A percentile compares a stretch with the other conserved stretches of the same genome.
phyloP scores from a whole-genome alignment of 1,140 invertebrate species.

The Brachionus rotundiformis region DNA sequence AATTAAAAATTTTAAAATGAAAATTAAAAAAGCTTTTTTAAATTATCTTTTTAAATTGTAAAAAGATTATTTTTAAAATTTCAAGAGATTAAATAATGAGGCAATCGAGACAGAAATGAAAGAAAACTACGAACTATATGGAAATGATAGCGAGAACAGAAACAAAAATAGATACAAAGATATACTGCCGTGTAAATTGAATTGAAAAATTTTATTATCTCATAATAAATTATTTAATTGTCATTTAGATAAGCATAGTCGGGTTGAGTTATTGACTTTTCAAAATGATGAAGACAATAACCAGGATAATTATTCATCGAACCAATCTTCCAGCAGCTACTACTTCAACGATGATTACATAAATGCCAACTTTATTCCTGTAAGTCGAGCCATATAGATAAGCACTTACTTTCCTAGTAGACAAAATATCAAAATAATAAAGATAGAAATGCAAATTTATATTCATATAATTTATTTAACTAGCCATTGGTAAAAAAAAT shows the following conservation, averaged over 20 bases:
- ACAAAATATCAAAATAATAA: no score
- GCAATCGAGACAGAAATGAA: not conserved
- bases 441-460: no score
- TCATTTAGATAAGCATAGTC: slow-evolving; percentile 20
- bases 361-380: slow-evolving; percentile 75
- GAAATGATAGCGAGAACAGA: not conserved
- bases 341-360: slow-evolving; percentile 77
- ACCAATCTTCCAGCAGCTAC: not conserved
- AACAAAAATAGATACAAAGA: slow-evolving; percentile 38
- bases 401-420: no score
- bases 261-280: slow-evolving; percentile 1
- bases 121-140: not conserved
- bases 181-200: slow-evolving; percentile 40
- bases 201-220: no score
- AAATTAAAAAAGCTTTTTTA: no score
- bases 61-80: not conserved
- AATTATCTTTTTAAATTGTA: no score
- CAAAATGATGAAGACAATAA: slow-evolving; percentile 55
- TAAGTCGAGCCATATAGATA: no score
- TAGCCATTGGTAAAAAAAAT: no score
- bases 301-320: slow-evolving; percentile 49
- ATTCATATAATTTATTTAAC: no score
- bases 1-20: no score
- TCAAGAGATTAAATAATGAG: not conserved
- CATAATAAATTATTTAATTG: not conserved